Base-by-base conservation (phyloP, 2,113 vertebrate species). In the Electrona antarctica region DNA sequence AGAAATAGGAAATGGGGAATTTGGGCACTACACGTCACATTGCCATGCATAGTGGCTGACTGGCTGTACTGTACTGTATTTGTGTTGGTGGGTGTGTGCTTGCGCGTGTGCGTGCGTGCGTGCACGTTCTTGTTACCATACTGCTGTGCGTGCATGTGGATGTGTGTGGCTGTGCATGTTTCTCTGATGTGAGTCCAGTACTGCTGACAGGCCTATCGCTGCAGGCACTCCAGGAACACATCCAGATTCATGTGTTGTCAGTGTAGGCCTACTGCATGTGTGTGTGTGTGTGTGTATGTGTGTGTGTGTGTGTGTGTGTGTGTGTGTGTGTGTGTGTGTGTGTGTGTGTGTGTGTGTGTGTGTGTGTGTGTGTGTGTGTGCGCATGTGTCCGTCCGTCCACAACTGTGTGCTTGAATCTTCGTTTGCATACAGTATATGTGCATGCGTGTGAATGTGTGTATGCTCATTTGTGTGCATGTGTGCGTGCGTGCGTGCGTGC, bases 141-240 rank as follows among this genome's bases (percentile, higher is more conserved):
- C 7, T 6, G 9, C 60, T 14, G 13, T 14, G 52, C 52, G 12
- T 28, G 55, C 15, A 2, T 21, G 15, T 86, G 69, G n/a, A n/a
- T 47, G 45, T 61, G 60, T 61, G 64, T 78, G 45, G 56, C 60
- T 79, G 55, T 73, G 73, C 70, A 73, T 70, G 64, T 81, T 60
- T 80, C 73, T 87, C 79, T 85, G 79, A 88, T 84, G 82, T 79
- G 72, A 74, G 59, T 81, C 86, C 81, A 85, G 79, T 75, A 82
- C 74, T 68, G 48, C 80, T 88, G 89, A 87, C 80, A 86, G 87
- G 81, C 76, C 78, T 70, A 68, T 21, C 21, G 77, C 77, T 81
- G 52, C 71, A 86, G 83, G 85, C 85, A 85, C 80, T 88, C 75
- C 75, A 80, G 80, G 83, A 84, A 15, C 14, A 83, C 77, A 87